Evolutionary conservation across 64 coral and sea anemone species (phyloP).

Genomic region (Stichodactyla helianthus): DNA sequence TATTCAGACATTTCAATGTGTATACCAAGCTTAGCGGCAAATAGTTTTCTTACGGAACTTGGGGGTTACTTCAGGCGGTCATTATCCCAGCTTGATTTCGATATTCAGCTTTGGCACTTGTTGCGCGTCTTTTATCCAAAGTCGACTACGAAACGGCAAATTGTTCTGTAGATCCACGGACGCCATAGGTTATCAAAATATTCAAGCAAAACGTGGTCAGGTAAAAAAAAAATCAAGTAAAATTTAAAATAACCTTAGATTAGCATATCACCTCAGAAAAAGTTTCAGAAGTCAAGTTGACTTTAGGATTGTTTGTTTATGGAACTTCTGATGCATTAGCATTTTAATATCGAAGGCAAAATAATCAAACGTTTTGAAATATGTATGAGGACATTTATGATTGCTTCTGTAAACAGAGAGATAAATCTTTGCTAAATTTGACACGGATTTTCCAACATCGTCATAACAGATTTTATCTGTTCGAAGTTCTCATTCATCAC

Average conservation of each 20-base stretch:
- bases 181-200: neutral
- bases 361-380: neutral
- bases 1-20: neutral
- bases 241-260: neutral
- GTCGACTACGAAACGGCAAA: neutral
- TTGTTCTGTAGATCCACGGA: neutral
- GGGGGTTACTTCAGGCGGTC: neutral
- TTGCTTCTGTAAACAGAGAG: neutral
- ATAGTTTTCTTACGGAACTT: neutral
- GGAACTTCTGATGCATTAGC: neutral
- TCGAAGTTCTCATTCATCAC: neutral
- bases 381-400: neutral
- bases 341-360: neutral
- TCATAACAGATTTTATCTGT: neutral
- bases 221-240: no score
- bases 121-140: conserved; percentile 1
- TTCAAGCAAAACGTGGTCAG: neutral
- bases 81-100: neutral
- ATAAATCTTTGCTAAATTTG: neutral
- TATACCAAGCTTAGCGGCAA: neutral
- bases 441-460: neutral
- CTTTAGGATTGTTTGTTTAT: neutral
- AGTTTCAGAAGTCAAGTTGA: neutral
- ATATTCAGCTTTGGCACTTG: neutral
- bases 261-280: neutral